Evolutionary conservation across 2,888 invertebrate species (phyloP), one percentile per base, ranked within the genome.

Genomic region (Drosophila tripunctata): DNA sequence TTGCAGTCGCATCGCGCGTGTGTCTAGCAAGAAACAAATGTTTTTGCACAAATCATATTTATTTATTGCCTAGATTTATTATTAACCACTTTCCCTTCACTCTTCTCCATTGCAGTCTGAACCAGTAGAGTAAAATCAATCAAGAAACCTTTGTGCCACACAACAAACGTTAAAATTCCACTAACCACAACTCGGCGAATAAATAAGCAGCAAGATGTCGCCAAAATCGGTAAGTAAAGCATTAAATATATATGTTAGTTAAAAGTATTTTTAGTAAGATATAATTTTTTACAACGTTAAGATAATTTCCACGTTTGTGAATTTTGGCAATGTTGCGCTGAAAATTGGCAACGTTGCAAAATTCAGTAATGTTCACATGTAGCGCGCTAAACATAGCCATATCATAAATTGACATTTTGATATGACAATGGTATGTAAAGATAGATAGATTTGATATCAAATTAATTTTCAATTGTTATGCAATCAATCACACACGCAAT

Each of bases 171-270:
- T 45, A 41, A 41, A 56, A 65, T 65, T 67, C 52, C 67, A 64
- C 35, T 56, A 64, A 51, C 30, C 47, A 48, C 51, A 67, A 61
- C 62, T 65, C 60, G 56, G 66, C 60, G 60, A 71, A 66, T 64
- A 75, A 54, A 74, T 56, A 78, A 75, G 67, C 72, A 75, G 67
- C 87, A 89, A 88, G 92, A 93, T 93, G 91, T 93, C 93, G 93
- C 94, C 93, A 91, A 94, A 94, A 93, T 93, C 93, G 91, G 94
- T 94, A 89, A 93, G 94, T 93, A 2, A 4, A 12, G 10, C 21
- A 3, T 17, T 19, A n/a, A 17, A 31, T 7, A 12, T 19, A 31
- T 17, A 10, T 4, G 17, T 17, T 19, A 0, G n/a, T 12, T 31
- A 2, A 12, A 44, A n/a, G n/a, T 40, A 40, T 21, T 4, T 15